Evolutionary conservation across 2,113 vertebrate species (phyloP).

Genomic region (Lampris megalopsis): DNA sequence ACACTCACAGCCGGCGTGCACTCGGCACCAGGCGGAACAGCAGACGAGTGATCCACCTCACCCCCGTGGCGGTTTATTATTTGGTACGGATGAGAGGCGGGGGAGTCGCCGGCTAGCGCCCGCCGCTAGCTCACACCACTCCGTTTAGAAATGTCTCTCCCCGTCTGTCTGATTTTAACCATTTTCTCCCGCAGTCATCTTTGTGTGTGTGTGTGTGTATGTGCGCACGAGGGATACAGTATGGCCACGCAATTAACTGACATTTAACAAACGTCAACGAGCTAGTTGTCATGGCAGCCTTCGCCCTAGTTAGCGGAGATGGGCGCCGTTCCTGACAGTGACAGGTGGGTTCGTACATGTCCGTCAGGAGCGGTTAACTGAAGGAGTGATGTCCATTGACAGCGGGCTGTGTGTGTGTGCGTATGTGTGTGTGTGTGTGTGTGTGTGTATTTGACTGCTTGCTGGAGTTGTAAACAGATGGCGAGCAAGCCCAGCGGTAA

Average conservation of each 20-base stretch:
- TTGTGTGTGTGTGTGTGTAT: too few relatives aligned
- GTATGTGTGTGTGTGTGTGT: too few relatives aligned
- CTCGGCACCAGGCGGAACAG: neutral
- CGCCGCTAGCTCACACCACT: neutral
- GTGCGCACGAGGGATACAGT: too few relatives aligned
- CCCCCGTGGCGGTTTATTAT: constrained; percentile 21
- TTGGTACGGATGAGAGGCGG: neutral
- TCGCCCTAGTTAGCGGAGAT: constrained; percentile 44
- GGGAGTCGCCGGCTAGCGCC: neutral
- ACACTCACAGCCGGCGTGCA: neutral
- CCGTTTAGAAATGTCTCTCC: constrained; percentile 20
- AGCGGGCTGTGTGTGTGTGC: neutral
- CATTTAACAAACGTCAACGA: constrained; percentile 6
- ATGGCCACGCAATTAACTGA: too few relatives aligned
- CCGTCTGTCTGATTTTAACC: neutral
- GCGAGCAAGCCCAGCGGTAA: too few relatives aligned
- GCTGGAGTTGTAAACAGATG: too few relatives aligned
- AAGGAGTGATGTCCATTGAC: constrained; percentile 53
- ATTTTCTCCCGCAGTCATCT: too few relatives aligned
- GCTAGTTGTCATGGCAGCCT: constrained; percentile 61
- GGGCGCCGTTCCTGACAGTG: constrained; percentile 49
- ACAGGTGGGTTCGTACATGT: constrained; percentile 52
- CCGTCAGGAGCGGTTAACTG: constrained; percentile 43
- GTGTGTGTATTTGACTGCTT: too few relatives aligned
- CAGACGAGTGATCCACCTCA: constrained; percentile 9